Conservation (phyloP, 2,888 invertebrate genomes). For the Artemia sinica region DNA sequence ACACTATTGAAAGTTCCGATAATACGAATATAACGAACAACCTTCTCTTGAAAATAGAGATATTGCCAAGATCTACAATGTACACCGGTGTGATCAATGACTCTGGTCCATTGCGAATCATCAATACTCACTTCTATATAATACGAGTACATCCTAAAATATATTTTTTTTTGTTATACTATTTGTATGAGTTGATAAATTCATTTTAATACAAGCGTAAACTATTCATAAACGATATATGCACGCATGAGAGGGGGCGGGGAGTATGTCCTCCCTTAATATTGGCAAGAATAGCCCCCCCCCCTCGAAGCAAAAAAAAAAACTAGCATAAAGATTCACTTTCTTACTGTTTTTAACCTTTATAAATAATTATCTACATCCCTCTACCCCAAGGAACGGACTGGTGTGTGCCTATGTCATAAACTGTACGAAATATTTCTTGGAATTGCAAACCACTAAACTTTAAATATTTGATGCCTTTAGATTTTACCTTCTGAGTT, state of each 20-base stretch:
- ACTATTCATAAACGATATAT: background rate
- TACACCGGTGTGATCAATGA: slow-evolving; percentile 78
- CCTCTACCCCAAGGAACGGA: too few relatives aligned
- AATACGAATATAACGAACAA: slow-evolving; percentile 45
- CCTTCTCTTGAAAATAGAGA: slow-evolving; percentile 72
- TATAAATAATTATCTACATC: too few relatives aligned
- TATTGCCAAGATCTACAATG: slow-evolving; percentile 93
- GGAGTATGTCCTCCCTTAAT: background rate
- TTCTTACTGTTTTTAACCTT: too few relatives aligned
- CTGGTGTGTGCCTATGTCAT: too few relatives aligned
- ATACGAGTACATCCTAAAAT: slow-evolving; percentile 59
- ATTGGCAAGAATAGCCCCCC: too few relatives aligned
- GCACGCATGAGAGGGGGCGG: background rate
- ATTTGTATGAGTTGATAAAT: slow-evolving; percentile 2
- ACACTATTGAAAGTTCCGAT: slow-evolving; percentile 79
- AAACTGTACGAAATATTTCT: too few relatives aligned
- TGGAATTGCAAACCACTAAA: too few relatives aligned
- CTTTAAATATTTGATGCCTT: too few relatives aligned
- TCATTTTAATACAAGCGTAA: background rate
- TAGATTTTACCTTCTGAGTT: too few relatives aligned
- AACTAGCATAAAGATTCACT: too few relatives aligned
- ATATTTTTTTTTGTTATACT: slow-evolving; percentile 16
- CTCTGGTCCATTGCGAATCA: slow-evolving; percentile 80
- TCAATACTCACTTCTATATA: slow-evolving; percentile 75
- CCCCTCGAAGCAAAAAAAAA: too few relatives aligned